Evolutionary conservation across 2,113 vertebrate species (phyloP).

Genomic region (Pelusios castaneus): DNA sequence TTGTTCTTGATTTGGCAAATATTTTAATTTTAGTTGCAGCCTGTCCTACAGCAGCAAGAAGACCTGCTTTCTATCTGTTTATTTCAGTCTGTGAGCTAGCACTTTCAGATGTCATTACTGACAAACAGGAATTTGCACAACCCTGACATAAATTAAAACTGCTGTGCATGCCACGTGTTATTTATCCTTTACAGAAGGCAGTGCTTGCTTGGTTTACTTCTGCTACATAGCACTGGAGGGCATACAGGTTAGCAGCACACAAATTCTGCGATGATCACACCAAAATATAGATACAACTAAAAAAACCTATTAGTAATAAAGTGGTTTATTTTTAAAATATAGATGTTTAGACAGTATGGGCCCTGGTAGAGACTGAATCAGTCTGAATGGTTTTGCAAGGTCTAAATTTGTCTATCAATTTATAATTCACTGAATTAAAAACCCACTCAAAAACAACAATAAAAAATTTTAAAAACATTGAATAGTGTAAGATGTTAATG

Average conservation of each 20-base stretch:
- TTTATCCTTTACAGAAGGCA: background rate
- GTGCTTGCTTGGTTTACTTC: background rate
- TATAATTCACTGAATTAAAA: constrained; percentile 52
- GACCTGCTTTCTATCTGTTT: background rate
- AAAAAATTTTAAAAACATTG: background rate
- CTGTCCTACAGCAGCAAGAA: background rate
- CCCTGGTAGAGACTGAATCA: constrained; percentile 53
- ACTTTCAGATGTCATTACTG: background rate
- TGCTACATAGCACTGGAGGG: constrained; percentile 70
- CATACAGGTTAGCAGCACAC: constrained; percentile 46
- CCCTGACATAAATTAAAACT: constrained; percentile 29
- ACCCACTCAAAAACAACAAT: background rate
- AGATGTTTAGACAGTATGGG: constrained; percentile 48
- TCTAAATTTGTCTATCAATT: constrained; percentile 60
- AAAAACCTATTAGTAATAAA: constrained; percentile 61
- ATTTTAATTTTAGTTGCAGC: background rate
- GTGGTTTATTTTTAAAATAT: constrained; percentile 53
- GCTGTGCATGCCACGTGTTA: constrained; percentile 6
- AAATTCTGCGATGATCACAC: background rate
- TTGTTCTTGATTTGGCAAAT: constrained; percentile 1
- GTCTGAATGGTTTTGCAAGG: constrained; percentile 33
- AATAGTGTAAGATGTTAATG: background rate
- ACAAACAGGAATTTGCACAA: constrained; percentile 6
- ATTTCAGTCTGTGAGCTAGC: background rate
- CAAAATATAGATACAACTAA: constrained; percentile 15